Evolutionary conservation across 2,113 vertebrate species (phyloP).

Genomic region (Neodon shergylaensis): DNA sequence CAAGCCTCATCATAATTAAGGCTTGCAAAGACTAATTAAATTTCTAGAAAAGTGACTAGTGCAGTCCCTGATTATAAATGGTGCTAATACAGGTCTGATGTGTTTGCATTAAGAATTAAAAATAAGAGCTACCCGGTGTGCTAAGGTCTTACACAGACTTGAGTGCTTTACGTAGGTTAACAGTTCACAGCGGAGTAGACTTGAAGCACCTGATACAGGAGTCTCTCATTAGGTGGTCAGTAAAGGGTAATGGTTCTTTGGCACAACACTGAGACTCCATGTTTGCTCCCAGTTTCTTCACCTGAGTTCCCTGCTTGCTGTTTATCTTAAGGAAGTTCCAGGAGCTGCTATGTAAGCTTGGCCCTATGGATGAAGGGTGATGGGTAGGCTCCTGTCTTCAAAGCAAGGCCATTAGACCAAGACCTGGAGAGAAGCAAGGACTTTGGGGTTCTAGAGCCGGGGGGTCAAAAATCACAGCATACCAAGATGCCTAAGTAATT

Average conservation of each 20-base stretch:
- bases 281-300: not conserved
- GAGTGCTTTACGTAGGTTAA: not conserved
- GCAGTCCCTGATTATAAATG: not conserved
- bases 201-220: not conserved
- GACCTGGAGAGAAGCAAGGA: not conserved
- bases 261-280: not conserved
- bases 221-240: not conserved
- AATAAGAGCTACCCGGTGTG: not conserved
- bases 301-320: not conserved
- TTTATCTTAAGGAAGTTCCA: not conserved
- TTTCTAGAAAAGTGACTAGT: slow-evolving; percentile 5
- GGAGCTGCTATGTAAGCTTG: not conserved
- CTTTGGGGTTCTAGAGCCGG: not conserved
- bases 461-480: not conserved
- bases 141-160: not conserved
- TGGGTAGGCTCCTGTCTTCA: not conserved
- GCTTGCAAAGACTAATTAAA: not conserved
- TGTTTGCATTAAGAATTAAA: slow-evolving; percentile 27
- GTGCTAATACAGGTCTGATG: not conserved
- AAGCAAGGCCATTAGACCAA: not conserved
- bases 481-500: not conserved
- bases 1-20: not conserved
- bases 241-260: not conserved
- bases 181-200: not conserved
- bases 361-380: not conserved